Conservation (phyloP, 2,797 vertebrate genomes). For the Graptemys geographica region DNA sequence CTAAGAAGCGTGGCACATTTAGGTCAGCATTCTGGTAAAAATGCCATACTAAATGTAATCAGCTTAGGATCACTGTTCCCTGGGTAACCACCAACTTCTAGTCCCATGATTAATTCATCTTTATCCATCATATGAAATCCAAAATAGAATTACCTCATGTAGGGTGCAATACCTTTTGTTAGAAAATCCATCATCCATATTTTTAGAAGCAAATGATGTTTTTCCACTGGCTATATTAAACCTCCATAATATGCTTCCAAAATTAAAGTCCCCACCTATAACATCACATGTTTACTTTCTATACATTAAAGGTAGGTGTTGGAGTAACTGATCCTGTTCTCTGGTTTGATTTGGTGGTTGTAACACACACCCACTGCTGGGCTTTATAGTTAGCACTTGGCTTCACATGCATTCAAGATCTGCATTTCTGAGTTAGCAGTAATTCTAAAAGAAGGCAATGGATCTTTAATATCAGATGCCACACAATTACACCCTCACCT, state of each 20-base stretch:
- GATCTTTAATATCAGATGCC: neutral
- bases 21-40: no score
- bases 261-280: no score
- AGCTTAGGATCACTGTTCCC: neutral
- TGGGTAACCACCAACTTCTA: neutral
- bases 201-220: neutral
- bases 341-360: neutral
- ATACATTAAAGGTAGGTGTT: neutral
- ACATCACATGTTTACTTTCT: neutral
- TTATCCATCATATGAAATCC: neutral
- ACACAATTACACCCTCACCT: accelerated
- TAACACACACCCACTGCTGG: neutral
- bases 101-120: neutral
- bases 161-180: neutral
- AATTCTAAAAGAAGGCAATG: neutral
- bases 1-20: neutral
- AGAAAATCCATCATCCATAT: neutral
- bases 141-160: neutral
- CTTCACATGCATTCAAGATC: neutral
- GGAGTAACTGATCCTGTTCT: neutral
- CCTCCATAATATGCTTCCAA: neutral
- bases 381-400: neutral
- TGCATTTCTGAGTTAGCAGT: neutral
- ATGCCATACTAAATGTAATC: neutral
- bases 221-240: neutral